Evolutionary conservation across 2,797 vertebrate genomes (phyloP), one percentile per base, ranked within the genome.

Genomic region (Mormyrus proboscirostris): DNA sequence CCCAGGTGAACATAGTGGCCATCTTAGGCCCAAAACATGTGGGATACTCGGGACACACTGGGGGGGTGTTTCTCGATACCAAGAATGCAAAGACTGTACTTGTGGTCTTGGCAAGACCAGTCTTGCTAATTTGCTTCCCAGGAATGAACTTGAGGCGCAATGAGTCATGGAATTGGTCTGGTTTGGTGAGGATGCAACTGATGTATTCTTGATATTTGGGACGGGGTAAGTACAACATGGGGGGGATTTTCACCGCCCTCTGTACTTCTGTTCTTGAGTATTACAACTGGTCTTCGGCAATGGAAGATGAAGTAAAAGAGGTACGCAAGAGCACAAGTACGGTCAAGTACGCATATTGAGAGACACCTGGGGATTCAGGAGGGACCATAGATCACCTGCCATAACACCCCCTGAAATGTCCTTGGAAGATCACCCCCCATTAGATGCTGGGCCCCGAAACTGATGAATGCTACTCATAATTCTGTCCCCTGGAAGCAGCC

Each of bases 331-430:
- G 22, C n/a, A 59, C 57, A 22, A 22, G 57, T 59, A 59, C n/a
- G 2, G 57, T 22, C 57, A 59, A 59, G n/a, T 59, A 59, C 57
- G n/a, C 57, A 59, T 22, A 59, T 59, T 59, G 19, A 59, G n/a
- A 59, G 57, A 25, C 59, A 25, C 22, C 22, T 89, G 88, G 92
- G 91, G 90, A 92, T 94, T 93, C 92, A 92, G 92, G 92, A 92
- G 92, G 89, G 44, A 93, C 92, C 92, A 94, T 96, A 95, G 93
- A 96, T 96, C 95, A 96, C 92, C 92, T 92, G 93, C 90, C 90
- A 88, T 95, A 95, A 96, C 95, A 95, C 94, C 94, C 94, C 93
- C 95, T 94, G 95, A 95, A 96, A 96, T 93, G 95, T 95, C 95
- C 95, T 96, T 96, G 95, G 95, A 95, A 95, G 94, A 92, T 44